These are phyloP conservation scores for Drosophila seguyi DNA, from an alignment of 1,140 invertebrate genomes.

Conservation along the genomic window DNA sequence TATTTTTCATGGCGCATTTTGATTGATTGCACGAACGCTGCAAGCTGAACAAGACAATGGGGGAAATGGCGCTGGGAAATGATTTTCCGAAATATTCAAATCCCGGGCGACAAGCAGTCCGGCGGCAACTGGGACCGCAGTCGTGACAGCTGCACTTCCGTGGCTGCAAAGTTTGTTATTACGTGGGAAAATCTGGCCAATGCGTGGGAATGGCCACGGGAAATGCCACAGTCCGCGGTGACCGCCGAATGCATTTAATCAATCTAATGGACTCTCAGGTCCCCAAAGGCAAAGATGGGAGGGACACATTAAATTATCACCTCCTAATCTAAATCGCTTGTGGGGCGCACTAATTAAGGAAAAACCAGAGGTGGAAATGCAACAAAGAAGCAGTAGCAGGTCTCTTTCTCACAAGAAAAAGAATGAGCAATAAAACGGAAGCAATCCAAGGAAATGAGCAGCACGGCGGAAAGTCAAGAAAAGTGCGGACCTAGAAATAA, in stretches of 20 bases:
- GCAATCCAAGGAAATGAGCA: background rate
- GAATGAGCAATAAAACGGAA: conserved; percentile 17
- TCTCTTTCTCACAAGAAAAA: background rate
- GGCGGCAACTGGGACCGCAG: conserved; percentile 19
- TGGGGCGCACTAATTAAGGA: conserved; percentile 39
- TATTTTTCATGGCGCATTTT: conserved; percentile 54
- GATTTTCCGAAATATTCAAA: conserved; percentile 51
- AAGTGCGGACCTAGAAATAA: conserved; percentile 28
- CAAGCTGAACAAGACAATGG: conserved; percentile 60
- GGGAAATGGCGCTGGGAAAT: conserved; percentile 47
- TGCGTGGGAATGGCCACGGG: conserved; percentile 29
- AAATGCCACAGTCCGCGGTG: conserved; percentile 11
- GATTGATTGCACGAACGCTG: conserved; percentile 73
- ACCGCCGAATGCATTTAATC: conserved; percentile 54
- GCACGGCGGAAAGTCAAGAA: conserved; percentile 2
- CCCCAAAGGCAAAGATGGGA: background rate
- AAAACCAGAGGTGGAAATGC: conserved; percentile 7
- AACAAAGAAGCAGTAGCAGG: background rate
- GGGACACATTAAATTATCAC: conserved; percentile 61
- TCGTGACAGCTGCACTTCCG: conserved; percentile 56
- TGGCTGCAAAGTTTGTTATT: conserved; percentile 15
- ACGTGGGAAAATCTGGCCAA: conserved; percentile 31
- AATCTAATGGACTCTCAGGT: conserved; percentile 47
- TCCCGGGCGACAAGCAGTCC: conserved; percentile 16
- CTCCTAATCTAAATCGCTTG: conserved; percentile 45